Evolutionary conservation across 2,888 invertebrate genomes (phyloP), one percentile per base, ranked within the genome.

Genomic region (Neuroscelio doddi): DNA sequence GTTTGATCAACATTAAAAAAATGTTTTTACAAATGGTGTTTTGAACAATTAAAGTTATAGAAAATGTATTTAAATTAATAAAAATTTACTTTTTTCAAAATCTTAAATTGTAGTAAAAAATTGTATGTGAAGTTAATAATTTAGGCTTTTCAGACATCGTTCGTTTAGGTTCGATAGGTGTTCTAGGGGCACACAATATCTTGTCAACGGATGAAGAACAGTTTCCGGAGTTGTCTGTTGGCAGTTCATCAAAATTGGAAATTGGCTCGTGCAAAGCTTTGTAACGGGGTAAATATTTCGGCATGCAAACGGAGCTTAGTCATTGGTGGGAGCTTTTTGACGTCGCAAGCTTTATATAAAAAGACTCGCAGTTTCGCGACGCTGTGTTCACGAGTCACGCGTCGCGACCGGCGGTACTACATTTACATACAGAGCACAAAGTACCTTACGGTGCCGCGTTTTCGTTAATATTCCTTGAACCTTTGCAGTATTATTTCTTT

Each of bases 311-410:
- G 39, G 34, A 62, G 53, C 61, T 64, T 44, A 50, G 42, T 16
- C 53, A 61, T 47, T 24, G 71, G 77, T 72, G 74, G 76, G 75
- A 76, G 74, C 56, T 63, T 72, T 68, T 70, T 69, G 76, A 70
- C 68, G 71, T 75, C 65, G 70, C 46, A 49, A 65, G 72, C 69
- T 71, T 74, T 78, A 78, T 82, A 82, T 81, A 82, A 80, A 81
- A 80, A 79, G 80, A 71, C 53, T 49, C 69, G 38, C 57, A 49
- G 69, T 74, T 67, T 75, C 70, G 70, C 62, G 70, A 72, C 71
- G 75, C 67, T 64, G 72, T 79, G 82, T 77, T 82, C 77, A 71
- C 76, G 62, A 73, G 66, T 69, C 71, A 71, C 70, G 70, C 75
- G 74, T 56, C 71, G 68, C 24, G 53, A 38, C n/a, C 38, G 16